A percentile compares a stretch with the other conserved stretches of the same genome.
Evolutionary conservation across 1,140 invertebrate species (phyloP).

Genomic region (Pentalonia nigronervosa): DNA sequence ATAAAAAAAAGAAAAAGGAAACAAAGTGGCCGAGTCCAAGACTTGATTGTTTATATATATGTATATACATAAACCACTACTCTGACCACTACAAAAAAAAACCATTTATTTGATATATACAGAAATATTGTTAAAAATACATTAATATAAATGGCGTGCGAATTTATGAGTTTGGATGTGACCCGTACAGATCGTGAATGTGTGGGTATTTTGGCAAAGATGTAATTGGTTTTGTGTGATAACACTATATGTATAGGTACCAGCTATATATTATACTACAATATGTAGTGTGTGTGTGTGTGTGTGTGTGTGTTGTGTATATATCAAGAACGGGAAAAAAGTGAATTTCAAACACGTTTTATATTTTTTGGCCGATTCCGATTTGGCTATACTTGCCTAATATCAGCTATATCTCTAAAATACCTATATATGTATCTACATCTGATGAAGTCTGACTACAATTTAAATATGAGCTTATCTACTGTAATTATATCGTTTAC

Average conservation of each 20-base stretch:
- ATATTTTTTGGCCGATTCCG: neutral
- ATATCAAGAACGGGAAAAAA: neutral
- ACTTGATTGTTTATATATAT: conserved; percentile 14
- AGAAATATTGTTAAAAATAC: conserved; percentile 30
- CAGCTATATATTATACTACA: neutral
- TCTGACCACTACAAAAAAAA: neutral
- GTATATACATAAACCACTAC: neutral
- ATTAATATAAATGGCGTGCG: neutral
- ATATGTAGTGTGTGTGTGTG: neutral
- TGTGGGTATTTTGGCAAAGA: conserved; percentile 16
- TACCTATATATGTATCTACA: neutral
- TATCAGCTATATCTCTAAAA: neutral
- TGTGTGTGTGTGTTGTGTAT: neutral
- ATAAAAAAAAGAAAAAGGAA: conserved; percentile 7
- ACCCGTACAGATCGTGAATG: neutral
- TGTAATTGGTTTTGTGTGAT: neutral
- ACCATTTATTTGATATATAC: conserved; percentile 4
- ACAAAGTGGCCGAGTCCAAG: neutral
- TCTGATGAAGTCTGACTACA: neutral
- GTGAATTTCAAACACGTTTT: conserved; percentile 36
- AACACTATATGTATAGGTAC: neutral
- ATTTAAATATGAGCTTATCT: neutral
- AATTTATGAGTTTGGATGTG: conserved; percentile 28
- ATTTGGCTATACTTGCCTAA: neutral
- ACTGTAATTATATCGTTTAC: neutral